Percentiles rank a stretch among this genome's conserved stretches.
Evolutionary conservation across 2,113 vertebrate genomes (phyloP).

Genomic region (Corapipo altera): DNA sequence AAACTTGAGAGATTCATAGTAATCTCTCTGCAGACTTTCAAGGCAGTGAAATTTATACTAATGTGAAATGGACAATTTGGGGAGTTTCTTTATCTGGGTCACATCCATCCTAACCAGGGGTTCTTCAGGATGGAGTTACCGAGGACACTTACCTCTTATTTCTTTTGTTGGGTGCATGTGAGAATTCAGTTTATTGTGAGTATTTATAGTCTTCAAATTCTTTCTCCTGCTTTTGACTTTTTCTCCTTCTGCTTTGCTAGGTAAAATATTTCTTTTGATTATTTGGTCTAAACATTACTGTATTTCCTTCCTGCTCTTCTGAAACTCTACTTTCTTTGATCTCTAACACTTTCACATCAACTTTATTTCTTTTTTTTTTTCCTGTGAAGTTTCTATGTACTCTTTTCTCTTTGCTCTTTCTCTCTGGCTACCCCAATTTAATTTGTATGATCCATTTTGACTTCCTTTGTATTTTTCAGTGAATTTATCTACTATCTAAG

Average conservation of each 20-base stretch:
- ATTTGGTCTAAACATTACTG: not conserved
- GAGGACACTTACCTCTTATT: not conserved
- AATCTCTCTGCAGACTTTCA: not conserved
- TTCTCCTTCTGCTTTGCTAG: not conserved
- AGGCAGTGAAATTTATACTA: not conserved
- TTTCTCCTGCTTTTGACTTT: not conserved
- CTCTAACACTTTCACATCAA: not conserved
- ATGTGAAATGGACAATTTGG: not conserved
- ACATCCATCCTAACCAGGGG: not conserved
- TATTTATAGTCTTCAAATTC: not conserved
- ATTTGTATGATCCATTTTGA: not conserved
- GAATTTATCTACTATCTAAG: not conserved
- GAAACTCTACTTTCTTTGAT: not conserved
- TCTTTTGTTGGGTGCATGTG: not conserved
- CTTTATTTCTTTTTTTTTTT: not conserved
- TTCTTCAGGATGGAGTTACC: not conserved
- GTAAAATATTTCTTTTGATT: not conserved
- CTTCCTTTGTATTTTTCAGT: conserved; percentile 28
- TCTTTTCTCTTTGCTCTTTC: not conserved
- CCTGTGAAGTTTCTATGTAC: not conserved
- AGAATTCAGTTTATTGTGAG: not conserved
- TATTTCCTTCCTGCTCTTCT: not conserved
- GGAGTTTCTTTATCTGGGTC: not conserved
- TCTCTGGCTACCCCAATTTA: not conserved
- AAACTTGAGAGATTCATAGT: not conserved